phyloP scores from a whole-genome alignment of 1,140 invertebrate genomes.

The Formica selysi region DNA sequence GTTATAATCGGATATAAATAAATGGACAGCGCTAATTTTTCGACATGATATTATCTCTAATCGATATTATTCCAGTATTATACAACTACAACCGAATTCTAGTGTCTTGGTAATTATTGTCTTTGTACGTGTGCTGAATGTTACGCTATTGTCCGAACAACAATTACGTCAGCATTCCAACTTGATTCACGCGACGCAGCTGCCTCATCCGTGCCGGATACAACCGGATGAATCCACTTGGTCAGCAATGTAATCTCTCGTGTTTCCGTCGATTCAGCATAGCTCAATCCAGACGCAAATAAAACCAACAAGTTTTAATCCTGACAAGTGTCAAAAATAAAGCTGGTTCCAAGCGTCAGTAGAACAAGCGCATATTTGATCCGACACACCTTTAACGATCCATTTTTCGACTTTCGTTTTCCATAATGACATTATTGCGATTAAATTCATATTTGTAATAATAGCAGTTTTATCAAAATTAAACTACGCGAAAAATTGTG shows the following conservation, averaged over 20 bases:
- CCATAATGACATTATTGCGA: too few species aligned
- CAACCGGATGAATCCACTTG: constrained; percentile 37
- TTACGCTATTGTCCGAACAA: constrained; percentile 21
- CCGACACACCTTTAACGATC: not conserved
- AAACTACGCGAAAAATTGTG: not conserved
- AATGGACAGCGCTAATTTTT: too few species aligned
- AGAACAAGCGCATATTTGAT: not conserved
- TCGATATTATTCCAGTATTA: too few species aligned
- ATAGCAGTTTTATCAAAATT: not conserved
- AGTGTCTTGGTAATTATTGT: constrained; percentile 2
- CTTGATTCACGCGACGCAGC: constrained; percentile 15
- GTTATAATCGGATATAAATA: too few species aligned
- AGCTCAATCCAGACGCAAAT: not conserved
- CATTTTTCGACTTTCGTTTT: not conserved
- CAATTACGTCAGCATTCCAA: constrained; percentile 33
- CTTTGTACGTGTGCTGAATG: not conserved
- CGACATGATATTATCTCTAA: too few species aligned
- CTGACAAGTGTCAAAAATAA: not conserved
- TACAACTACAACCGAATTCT: not conserved
- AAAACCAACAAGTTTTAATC: constrained; percentile 17
- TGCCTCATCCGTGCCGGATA: constrained; percentile 13
- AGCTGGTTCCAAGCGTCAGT: not conserved
- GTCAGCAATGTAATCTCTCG: constrained; percentile 38
- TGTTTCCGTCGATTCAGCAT: not conserved
- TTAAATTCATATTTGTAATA: not conserved